Percentiles rank a stretch among this genome's conserved stretches.
Conservation (phyloP, 2,888 invertebrate genomes). For the Iphiclides podalirius region DNA sequence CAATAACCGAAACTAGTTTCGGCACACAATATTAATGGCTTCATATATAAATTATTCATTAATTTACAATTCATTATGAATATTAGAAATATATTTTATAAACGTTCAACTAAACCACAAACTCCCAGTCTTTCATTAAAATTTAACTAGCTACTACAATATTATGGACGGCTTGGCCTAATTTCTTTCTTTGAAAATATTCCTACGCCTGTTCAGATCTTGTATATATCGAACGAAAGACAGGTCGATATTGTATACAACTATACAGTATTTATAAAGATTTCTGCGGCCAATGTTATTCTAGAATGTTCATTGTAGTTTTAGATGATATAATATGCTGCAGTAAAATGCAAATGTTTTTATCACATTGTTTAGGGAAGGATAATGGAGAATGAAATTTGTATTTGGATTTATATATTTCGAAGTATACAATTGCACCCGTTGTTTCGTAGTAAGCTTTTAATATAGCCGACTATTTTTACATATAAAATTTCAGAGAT, state of each 20-base stretch:
- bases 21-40: conserved; percentile 32
- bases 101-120: conserved; percentile 32
- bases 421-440: too few species aligned
- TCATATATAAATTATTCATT: conserved; percentile 31
- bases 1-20: conserved; percentile 1
- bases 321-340: too few species aligned
- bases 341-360: too few species aligned
- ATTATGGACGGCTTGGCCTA: conserved; percentile 72
- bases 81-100: too few species aligned
- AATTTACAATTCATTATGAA: conserved; percentile 27
- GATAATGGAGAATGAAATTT: too few species aligned
- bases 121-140: conserved; percentile 65
- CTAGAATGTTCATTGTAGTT: too few species aligned
- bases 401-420: too few species aligned
- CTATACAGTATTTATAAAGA: too few species aligned
- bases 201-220: conserved; percentile 15
- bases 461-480: conserved; percentile 25
- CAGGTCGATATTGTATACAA: too few species aligned
- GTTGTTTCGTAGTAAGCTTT: conserved; percentile 17
- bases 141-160: conserved; percentile 39
- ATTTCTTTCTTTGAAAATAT: conserved; percentile 14
- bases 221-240: too few species aligned
- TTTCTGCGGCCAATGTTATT: too few species aligned
- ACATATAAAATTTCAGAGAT: conserved; percentile 29
- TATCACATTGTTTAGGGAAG: too few species aligned